Percentiles rank a stretch among this genome's conserved stretches.
Conservation (phyloP, 2,888 invertebrate genomes). For the Plutella xylostella region DNA sequence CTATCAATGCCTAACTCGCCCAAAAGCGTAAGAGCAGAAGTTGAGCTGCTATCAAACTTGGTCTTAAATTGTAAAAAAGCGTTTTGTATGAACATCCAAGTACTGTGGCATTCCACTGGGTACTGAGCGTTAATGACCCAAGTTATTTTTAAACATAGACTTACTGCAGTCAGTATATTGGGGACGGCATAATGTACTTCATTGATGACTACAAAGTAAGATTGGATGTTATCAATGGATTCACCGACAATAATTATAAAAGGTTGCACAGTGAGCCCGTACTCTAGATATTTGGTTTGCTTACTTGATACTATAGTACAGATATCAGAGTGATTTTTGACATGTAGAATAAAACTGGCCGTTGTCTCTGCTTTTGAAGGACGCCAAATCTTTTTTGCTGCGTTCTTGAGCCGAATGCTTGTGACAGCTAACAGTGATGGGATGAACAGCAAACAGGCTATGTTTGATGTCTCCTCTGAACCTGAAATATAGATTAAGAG, state of each 20-base stretch:
- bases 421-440: no score
- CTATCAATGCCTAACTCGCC: conserved; percentile 4
- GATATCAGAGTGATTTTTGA: no score
- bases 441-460: no score
- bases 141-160: conserved; percentile 10
- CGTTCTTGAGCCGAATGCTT: no score
- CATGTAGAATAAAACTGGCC: no score
- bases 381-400: no score
- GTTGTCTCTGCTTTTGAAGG: no score
- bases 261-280: background rate
- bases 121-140: conserved; percentile 10
- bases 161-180: conserved; percentile 9
- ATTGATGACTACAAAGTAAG: background rate
- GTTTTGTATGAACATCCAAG: conserved; percentile 7
- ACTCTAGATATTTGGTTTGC: background rate
- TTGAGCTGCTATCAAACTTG: conserved; percentile 1
- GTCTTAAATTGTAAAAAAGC: conserved; percentile 5
- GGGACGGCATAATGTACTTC: background rate
- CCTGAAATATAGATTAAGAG: no score
- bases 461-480: no score
- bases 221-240: background rate
- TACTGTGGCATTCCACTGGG: conserved; percentile 8
- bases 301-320: no score
- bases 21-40: background rate
- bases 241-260: background rate